Evolutionary conservation across 2,113 vertebrate species (phyloP), one percentile per base, ranked within the genome.

Genomic region (Tachysurus fulvidraco): DNA sequence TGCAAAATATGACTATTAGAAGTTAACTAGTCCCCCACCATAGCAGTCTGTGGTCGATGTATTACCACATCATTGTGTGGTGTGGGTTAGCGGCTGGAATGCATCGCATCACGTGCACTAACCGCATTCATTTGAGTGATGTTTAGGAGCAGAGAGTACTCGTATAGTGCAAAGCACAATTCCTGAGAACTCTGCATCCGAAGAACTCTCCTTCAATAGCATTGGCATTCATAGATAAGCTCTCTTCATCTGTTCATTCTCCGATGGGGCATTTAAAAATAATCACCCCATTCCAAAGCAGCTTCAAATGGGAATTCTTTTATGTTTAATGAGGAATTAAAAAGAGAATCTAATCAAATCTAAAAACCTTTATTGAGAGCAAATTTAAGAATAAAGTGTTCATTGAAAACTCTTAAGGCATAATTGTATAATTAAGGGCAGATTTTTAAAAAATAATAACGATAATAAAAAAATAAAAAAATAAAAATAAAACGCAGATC

Each of bases 51-150:
- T 86, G 87, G 90, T 90, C 73, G 54, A 73, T 84, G 86, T 90
- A 74, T 84, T 73, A 89, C 91, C 90, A 77, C 91, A 91, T 87
- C 76, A 88, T 86, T 83, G 83, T 67, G 85, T 60, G 83, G 50
- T 80, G 88, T 90, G 90, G 88, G 82, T 90, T 89, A 73, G 89
- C 91, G 89, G 23, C 36, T 36, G 21, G n/a, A 60, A 44, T 60
- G 73, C 50, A 65, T 92, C 87, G 90, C 76, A 90, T 87, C 57
- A 85, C 89, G 87, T 50, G 16, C 84, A 85, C 87, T 78, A 88
- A 93, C 93, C 92, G 83, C 92, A 92, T 44, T 54, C 67, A 50
- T n/a, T 41, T 64, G 46, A n/a, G 21, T 67, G 30, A 36, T 17
- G 28, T 25, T 44, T 44, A 77, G 76, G 79, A 88, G 60, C 23